Base-by-base conservation (phyloP, 1,140 invertebrate species). In the Tenebrio molitor region DNA sequence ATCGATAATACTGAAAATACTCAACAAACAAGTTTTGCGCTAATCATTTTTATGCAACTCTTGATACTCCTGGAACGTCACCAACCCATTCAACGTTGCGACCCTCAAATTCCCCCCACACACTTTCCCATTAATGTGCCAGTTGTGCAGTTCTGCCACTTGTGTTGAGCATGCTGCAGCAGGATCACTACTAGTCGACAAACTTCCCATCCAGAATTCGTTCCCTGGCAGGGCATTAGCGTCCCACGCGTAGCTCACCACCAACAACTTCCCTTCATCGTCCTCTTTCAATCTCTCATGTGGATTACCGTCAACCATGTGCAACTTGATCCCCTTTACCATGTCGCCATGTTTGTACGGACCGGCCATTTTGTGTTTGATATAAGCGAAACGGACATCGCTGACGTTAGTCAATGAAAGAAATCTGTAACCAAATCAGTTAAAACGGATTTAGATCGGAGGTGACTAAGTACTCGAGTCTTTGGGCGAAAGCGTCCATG, bases 211-310 rank as follows among this genome's bases (percentile, higher is more conserved):
- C 87, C 88, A 89, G 74, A 86, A 89, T 67, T 88, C 88, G 70
- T 87, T 88, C 75, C 89, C 90, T 1, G 90, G 89, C 63, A 89
- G 84, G 1, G 89, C 85, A 75, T 91, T 91, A 7, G 88, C 87
- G 78, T 91, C 90, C 87, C 89, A 90, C 0, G 90, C 88, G 74
- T 91, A 91, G 0, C 87, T 89, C 2, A 90, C 86, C 6, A 91
- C 85, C 44, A 90, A 77, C 1, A 89, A 77, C 77, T 89, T 89
- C 17, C 85, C 36, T 42, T 53, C 39, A 21, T 67, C 39, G 4
- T 23, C 33, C 12, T 19, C 23, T 14, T 15, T 1, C 12, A 72
- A 14, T 58, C 58, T 72, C 23, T 66, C 63, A 50, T 72, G 63
- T 2, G 71, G 71, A 50, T 72, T 50, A 25, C 64, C 53, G 12